Evolutionary conservation across 2,888 invertebrate species (phyloP), one percentile per base, ranked within the genome.

Genomic region (Caenorhabditis sinica): DNA sequence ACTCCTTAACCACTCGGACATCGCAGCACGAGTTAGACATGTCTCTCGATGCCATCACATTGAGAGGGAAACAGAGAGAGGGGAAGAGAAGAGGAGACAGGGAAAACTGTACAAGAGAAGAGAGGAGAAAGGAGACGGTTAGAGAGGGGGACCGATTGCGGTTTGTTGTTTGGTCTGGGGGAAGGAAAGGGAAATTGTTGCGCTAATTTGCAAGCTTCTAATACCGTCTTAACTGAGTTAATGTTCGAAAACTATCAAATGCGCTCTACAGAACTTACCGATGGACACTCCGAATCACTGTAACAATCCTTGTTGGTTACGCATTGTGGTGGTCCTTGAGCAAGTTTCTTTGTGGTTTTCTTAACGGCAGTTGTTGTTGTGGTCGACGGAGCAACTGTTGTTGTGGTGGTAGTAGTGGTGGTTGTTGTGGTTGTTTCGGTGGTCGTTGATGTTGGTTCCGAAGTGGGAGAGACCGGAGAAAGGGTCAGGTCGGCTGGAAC

Each of bases 1-100:
- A 94, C 95, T 94, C 94, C 94, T 94, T 94, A 94, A 94, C 94
- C 94, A 94, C 94, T 94, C 94, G 94, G 94, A 94, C 94, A 94
- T 91, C 89, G 90, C 90, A 90, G 90, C 90, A 69, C 84, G 71
- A 28, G 23, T 36, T 33, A 36, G 51, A 36, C 51, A 68, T 30
- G 30, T 33, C 30, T 13, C 23, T 20, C 20, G 13, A 11, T 51
- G 23, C 20, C 15, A 53, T 53, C 30, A 53, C 51, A 53, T 51
- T 68, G 25, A 15, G 15, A 33, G n/a, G 30, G n/a, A n/a, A 28
- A 30, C 15, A 28, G 49, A 49, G 20, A 40, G 28, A 43, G 63
- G 20, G 65, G 25, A 25, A 65, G 65, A 69, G 15, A 45, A 30
- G 13, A 68, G 36, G 28, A 17, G 23, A n/a, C n/a, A 33, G 20